Base-by-base conservation (phyloP, 2,888 invertebrate species). In the Plagodis dolabraria region DNA sequence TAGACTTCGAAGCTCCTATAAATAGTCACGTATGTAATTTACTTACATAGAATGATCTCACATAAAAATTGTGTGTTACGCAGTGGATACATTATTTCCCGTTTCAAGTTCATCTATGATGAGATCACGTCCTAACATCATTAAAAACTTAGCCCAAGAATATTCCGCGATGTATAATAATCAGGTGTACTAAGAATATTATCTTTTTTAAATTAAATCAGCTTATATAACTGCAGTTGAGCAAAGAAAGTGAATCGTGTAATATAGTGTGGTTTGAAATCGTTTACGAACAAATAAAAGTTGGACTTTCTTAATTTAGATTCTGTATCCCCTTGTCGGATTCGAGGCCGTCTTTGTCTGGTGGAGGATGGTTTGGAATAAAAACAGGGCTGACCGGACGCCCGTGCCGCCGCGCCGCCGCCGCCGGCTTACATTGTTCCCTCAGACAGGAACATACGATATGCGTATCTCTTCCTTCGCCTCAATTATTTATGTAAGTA, bases 31-130 rank as follows among this genome's bases (percentile, higher is more conserved):
- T 61, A 57, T 45, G 42, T 49, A 57, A 40, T 40, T 46, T 50
- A 43, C n/a, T 51, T 9, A 51, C 48, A 40, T 50, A 33, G 33
- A 45, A 45, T 36, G 57, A 57, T 57, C 62, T 52, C 42, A 48
- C 43, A 59, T 59, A 51, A 65, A 57, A 64, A 60, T 47, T 33
- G 48, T 36, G 8, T 42, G 45, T 57, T 56, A 50, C 49, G 53
- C 44, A 46, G 48, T 46, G 47, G 44, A 48, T 44, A 64, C 50
- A 65, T 66, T 56, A 53, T 49, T 56, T 56, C 60, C 67, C 64
- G 55, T 67, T 67, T 67, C 69, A 79, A 79, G 77, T 69, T 76
- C 69, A 72, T 69, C 71, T 54, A 60, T 70, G 80, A 77, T 80
- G 80, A 80, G 77, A 76, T 80, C 80, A 80, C 70, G 67, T 68